A percentile compares a stretch with the other conserved stretches of the same genome.
Conservation (phyloP, 2,113 vertebrate species). For the Barbus barbus region DNA sequence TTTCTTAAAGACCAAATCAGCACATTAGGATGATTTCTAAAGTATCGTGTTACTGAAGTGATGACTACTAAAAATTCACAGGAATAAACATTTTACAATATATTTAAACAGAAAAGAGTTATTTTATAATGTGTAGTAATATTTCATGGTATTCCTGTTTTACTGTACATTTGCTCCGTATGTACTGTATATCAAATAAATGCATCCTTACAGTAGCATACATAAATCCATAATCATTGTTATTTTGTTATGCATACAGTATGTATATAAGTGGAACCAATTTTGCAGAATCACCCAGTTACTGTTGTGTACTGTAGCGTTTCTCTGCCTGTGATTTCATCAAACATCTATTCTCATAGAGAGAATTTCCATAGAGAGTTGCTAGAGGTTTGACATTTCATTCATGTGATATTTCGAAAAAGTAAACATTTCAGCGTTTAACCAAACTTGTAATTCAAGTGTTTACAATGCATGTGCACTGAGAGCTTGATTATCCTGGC, state of each 20-base stretch:
- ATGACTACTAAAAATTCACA: background rate
- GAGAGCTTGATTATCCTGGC: slow-evolving; percentile 4
- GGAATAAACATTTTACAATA: background rate
- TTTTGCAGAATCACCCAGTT: too few species aligned
- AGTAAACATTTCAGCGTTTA: background rate
- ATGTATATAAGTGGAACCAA: background rate
- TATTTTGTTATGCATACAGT: background rate
- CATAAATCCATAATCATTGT: background rate
- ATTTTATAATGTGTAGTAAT: background rate
- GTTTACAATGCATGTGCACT: background rate
- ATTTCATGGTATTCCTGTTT: too few species aligned
- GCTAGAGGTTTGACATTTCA: slow-evolving; percentile 64
- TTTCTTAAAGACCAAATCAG: background rate
- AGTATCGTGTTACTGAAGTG: background rate
- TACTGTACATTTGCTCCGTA: background rate
- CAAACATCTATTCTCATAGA: background rate
- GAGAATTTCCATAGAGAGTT: slow-evolving; percentile 26
- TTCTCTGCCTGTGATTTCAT: too few species aligned
- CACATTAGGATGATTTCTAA: background rate
- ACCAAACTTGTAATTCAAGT: slow-evolving; percentile 15
- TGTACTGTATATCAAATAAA: background rate
- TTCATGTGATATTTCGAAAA: slow-evolving; percentile 56
- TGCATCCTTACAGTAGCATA: background rate
- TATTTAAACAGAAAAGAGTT: background rate
- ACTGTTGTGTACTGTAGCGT: background rate